Percentiles rank a stretch among this genome's conserved stretches.
Evolutionary conservation across 2,888 invertebrate species (phyloP).

Genomic region (Ichneumoninae sp.): DNA sequence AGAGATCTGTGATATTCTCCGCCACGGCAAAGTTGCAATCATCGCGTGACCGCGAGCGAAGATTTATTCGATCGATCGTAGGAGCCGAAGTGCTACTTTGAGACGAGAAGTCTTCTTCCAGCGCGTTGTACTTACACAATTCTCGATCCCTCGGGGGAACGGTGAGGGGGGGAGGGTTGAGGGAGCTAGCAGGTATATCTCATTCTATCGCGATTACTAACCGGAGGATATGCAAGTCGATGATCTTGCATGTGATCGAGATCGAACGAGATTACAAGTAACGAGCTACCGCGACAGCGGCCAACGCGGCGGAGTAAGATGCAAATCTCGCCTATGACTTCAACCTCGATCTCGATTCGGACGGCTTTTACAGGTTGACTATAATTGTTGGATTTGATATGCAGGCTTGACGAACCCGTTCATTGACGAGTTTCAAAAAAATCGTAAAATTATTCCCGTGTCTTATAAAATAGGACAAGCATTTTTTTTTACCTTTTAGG

Average conservation of each 20-base stretch:
- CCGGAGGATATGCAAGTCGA: slow-evolving; percentile 45
- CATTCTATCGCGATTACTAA: slow-evolving; percentile 27
- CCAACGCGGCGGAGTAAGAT: slow-evolving; percentile 28
- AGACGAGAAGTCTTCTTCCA: not conserved
- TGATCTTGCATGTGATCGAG: slow-evolving; percentile 36
- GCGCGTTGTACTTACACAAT: slow-evolving; percentile 2
- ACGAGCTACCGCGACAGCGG: slow-evolving; percentile 9
- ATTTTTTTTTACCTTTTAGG: not conserved
- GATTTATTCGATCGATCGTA: slow-evolving; percentile 19
- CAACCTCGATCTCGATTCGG: slow-evolving; percentile 17
- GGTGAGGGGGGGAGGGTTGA: not conserved
- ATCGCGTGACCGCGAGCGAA: not conserved
- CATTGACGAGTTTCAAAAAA: not conserved
- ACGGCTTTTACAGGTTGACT: not conserved
- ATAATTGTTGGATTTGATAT: not conserved
- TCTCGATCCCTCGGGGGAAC: not conserved
- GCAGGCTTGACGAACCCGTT: not conserved
- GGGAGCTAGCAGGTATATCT: slow-evolving; percentile 14
- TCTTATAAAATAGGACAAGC: not conserved
- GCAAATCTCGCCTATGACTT: slow-evolving; percentile 29
- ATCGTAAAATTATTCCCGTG: not conserved
- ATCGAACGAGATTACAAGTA: slow-evolving; percentile 36
- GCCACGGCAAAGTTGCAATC: slow-evolving; percentile 9
- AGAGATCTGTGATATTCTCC: slow-evolving; percentile 3
- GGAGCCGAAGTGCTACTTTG: slow-evolving; percentile 15